Conservation (phyloP, 2,797 vertebrate genomes). For the Gymnocypris eckloni region DNA sequence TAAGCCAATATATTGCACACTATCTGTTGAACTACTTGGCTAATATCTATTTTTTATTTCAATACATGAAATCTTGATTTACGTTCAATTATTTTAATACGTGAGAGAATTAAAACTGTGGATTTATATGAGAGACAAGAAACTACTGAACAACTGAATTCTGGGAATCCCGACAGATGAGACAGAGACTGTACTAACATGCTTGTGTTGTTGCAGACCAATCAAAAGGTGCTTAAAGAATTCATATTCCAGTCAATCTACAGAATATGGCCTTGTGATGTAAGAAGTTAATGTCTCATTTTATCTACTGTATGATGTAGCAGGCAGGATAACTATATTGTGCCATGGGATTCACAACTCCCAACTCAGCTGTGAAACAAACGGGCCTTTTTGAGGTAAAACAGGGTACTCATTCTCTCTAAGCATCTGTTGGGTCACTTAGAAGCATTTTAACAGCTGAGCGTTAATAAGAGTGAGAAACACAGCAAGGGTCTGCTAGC, state of each 20-base stretch:
- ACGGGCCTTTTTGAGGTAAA: conserved; percentile 27
- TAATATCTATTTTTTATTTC: not conserved
- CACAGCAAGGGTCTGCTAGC: conserved; percentile 46
- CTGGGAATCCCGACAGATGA: not conserved
- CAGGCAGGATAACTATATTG: not conserved
- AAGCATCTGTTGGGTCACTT: conserved; percentile 48
- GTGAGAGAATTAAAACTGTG: not conserved
- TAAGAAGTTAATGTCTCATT: not conserved
- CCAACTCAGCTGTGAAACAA: conserved; percentile 15
- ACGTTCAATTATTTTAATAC: not conserved
- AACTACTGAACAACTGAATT: not conserved
- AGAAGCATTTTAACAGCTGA: conserved; percentile 54
- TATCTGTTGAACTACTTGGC: not conserved
- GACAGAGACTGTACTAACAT: not conserved
- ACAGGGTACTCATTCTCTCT: conserved; percentile 44
- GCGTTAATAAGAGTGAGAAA: conserved; percentile 61
- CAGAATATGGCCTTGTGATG: not conserved
- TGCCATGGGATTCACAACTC: conserved; percentile 2
- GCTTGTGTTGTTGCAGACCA: not conserved
- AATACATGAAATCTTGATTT: not conserved
- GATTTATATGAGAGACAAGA: not conserved
- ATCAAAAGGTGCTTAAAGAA: not conserved
- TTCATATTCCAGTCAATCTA: not conserved
- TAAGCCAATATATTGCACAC: not conserved
- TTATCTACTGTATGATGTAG: not conserved